These are phyloP conservation scores for Oreocharis arfaki DNA, from an alignment of 2,113 vertebrate species.

Conservation along the genomic window DNA sequence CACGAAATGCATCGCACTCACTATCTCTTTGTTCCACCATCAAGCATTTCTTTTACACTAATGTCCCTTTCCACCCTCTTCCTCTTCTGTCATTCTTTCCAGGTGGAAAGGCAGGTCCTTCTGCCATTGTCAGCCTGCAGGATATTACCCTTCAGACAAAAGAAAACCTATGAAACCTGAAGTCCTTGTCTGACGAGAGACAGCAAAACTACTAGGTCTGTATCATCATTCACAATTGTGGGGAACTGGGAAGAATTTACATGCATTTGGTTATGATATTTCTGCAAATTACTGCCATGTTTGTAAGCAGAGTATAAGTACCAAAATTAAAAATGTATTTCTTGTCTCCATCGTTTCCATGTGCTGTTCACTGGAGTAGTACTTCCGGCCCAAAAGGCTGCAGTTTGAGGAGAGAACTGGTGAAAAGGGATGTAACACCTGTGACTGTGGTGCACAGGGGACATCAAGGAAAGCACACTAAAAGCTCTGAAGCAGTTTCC, in stretches of 20 bases:
- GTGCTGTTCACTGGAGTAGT: not conserved
- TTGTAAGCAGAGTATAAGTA: not conserved
- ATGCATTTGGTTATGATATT: not conserved
- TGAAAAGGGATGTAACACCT: not conserved
- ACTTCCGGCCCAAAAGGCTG: not conserved
- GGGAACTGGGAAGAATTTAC: not conserved
- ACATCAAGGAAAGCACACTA: not conserved
- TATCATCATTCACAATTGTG: not conserved
- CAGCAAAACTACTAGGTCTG: not conserved
- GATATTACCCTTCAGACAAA: not conserved
- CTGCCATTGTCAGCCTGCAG: not conserved
- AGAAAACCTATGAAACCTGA: not conserved
- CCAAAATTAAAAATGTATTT: not conserved
- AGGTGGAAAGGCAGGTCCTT: not conserved
- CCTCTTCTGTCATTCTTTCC: not conserved
- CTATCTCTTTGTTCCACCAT: not conserved
- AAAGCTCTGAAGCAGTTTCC: not conserved
- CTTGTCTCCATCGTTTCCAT: not conserved
- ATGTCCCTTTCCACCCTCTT: not conserved
- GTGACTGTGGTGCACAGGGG: not conserved
- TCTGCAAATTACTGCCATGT: not conserved
- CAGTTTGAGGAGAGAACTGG: not conserved
- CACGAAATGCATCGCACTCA: not conserved
- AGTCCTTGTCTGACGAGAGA: not conserved
- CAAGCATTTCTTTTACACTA: not conserved